phyloP scores from a whole-genome alignment of 2,797 vertebrate species.

The Micropoecilia bifurca region DNA sequence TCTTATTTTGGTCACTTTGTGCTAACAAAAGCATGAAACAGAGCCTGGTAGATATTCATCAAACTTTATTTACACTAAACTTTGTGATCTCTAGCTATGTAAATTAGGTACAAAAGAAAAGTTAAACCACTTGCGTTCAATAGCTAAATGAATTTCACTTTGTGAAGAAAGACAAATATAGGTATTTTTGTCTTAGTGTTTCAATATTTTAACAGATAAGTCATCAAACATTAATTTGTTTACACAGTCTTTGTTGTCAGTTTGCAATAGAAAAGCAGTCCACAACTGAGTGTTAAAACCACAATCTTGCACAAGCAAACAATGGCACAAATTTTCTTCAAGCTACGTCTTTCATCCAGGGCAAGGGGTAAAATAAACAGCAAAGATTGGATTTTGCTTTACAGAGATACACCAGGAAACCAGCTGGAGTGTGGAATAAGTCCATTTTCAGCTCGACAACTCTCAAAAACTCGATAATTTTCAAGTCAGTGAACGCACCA shows the following conservation, averaged over 20 bases:
- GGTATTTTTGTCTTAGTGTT: background rate
- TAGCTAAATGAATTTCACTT: background rate
- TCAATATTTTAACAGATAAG: background rate
- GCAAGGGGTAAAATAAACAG: background rate
- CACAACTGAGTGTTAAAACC: background rate
- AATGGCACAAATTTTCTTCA: background rate
- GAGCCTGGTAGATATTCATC: background rate
- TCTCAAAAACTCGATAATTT: background rate
- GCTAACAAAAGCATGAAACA: background rate
- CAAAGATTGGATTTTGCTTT: background rate
- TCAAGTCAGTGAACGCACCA: background rate
- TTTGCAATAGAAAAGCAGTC: background rate
- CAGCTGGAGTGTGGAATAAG: background rate
- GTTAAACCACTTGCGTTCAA: background rate
- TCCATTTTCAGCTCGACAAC: background rate
- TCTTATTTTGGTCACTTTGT: background rate
- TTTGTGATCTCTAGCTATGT: background rate
- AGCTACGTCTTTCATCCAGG: background rate
- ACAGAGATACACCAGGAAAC: background rate
- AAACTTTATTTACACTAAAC: background rate
- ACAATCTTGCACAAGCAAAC: background rate
- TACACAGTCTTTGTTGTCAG: background rate
- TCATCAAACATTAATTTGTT: background rate
- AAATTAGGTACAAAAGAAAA: background rate
- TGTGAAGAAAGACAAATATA: background rate